phyloP scores from a whole-genome alignment of 2,888 invertebrate species.

The Leucozona laternaria region DNA sequence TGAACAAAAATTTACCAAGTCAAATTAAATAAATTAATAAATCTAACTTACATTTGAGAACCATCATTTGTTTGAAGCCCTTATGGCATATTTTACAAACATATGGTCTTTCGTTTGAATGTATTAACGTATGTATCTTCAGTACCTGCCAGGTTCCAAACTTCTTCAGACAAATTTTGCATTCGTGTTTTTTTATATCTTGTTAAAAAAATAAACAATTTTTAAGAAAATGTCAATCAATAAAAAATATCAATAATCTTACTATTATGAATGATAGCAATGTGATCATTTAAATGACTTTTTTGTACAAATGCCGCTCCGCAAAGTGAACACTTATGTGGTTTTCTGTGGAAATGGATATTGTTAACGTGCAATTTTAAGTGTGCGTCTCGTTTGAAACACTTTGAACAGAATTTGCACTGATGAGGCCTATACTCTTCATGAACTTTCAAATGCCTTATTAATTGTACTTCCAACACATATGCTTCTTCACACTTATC shows the following conservation, averaged over 20 bases:
- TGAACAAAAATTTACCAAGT: not conserved
- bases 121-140: conserved; percentile 34
- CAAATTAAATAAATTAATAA: not conserved
- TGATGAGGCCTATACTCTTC: conserved; percentile 43
- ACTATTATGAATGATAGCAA: conserved; percentile 47
- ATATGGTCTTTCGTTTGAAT: conserved; percentile 33
- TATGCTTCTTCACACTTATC: conserved; percentile 34
- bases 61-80: conserved; percentile 25
- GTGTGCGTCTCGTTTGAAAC: conserved; percentile 57
- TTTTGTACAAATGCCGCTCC: conserved; percentile 50
- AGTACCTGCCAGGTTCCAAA: conserved; percentile 48
- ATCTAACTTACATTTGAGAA: conserved; percentile 38
- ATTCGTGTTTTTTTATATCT: conserved; percentile 52
- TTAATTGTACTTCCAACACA: conserved; percentile 44
- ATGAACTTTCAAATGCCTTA: conserved; percentile 46
- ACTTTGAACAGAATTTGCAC: conserved; percentile 36
- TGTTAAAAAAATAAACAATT: too few relatives aligned
- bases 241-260: not conserved
- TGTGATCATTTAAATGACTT: conserved; percentile 48
- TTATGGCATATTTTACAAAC: conserved; percentile 40
- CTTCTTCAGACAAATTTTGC: conserved; percentile 35
- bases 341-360: conserved; percentile 52
- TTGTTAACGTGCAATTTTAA: conserved; percentile 47
- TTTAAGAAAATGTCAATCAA: not conserved
- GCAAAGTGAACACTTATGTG: conserved; percentile 46